These are phyloP conservation scores for Poeciliopsis gracilis DNA, from an alignment of 2,797 vertebrate genomes.

Conservation along the genomic window DNA sequence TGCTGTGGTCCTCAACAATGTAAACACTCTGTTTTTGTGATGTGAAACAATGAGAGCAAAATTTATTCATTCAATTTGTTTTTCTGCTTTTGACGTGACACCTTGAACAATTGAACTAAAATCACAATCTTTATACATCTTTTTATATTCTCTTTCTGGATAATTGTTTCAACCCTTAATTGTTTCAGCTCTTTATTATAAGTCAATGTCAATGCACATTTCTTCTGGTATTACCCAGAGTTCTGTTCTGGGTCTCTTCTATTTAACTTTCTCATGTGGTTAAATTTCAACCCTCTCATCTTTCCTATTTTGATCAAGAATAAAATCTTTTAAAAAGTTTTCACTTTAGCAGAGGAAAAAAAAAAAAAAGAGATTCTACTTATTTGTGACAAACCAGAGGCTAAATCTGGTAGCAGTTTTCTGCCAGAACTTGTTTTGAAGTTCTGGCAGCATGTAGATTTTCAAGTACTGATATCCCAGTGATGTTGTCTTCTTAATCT, in stretches of 20 bases:
- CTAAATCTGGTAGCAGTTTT: background rate
- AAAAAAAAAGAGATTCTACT: background rate
- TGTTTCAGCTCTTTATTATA: background rate
- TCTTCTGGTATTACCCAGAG: background rate
- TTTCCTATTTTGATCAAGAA: background rate
- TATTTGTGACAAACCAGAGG: background rate
- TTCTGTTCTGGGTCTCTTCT: background rate
- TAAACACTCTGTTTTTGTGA: background rate
- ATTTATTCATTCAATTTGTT: background rate
- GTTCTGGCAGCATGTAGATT: background rate
- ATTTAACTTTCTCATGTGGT: background rate
- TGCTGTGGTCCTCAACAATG: background rate
- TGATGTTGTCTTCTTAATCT: background rate
- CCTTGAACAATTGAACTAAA: too few relatives aligned
- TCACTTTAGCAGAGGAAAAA: background rate
- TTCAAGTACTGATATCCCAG: background rate
- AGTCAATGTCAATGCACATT: background rate
- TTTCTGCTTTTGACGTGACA: background rate
- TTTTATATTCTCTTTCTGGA: background rate
- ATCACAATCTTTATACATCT: background rate
- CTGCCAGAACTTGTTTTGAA: background rate
- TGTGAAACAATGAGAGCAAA: background rate
- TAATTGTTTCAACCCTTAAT: background rate
- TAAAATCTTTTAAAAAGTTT: background rate
- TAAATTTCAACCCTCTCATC: too few relatives aligned